Conservation (phyloP, 2,113 vertebrate genomes). For the Pangasianodon hypophthalmus region DNA sequence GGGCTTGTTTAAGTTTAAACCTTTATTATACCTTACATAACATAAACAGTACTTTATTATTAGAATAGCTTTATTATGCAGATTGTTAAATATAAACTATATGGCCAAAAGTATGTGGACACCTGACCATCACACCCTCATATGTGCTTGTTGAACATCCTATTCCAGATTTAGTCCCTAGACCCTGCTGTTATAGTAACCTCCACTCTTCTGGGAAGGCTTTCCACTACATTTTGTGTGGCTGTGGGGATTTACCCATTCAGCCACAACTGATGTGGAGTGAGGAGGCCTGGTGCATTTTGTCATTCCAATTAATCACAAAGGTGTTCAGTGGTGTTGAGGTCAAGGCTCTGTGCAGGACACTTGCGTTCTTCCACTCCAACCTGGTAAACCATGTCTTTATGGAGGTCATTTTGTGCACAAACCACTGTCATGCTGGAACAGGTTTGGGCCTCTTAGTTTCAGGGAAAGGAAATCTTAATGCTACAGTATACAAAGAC, state of each 20-base stretch:
- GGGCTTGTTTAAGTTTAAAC: background rate
- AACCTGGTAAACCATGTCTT: background rate
- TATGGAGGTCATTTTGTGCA: background rate
- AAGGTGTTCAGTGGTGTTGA: background rate
- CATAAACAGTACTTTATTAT: background rate
- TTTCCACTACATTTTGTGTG: background rate
- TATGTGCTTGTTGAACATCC: background rate
- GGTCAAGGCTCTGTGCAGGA: background rate
- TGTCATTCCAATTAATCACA: background rate
- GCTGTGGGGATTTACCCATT: background rate
- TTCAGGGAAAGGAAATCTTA: background rate
- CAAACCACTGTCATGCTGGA: background rate
- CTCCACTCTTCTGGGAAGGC: background rate
- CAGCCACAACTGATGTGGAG: background rate
- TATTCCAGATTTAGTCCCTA: background rate
- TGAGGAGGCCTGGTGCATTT: background rate
- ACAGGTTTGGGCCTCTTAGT: background rate
- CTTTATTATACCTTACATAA: background rate
- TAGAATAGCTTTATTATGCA: background rate
- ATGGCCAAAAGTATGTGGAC: too few relatives aligned
- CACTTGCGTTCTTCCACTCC: background rate
- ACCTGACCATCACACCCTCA: background rate
- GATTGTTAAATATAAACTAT: background rate
- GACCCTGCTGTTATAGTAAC: background rate
- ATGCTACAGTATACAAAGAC: background rate